Conservation (phyloP, 2,888 invertebrate genomes). For the Margaritifera margaritifera region DNA sequence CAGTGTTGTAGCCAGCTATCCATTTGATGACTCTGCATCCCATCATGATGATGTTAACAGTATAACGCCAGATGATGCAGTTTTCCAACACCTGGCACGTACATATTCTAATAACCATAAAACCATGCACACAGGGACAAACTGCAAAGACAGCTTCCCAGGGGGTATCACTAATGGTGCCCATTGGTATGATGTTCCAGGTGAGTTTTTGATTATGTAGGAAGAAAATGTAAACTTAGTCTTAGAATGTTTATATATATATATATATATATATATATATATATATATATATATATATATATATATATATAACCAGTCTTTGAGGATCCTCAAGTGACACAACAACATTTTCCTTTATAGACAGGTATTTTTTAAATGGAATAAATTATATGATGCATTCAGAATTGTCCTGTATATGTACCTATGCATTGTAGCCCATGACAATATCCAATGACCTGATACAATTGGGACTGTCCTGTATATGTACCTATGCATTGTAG, state of each 20-base stretch:
- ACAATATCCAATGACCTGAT: no score
- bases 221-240: not conserved
- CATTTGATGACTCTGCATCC: slow-evolving; percentile 81
- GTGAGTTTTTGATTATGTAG: slow-evolving; percentile 39
- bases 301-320: no score
- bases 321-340: no score
- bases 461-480: no score
- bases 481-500: no score
- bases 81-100: slow-evolving; percentile 86
- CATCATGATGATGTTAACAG: slow-evolving; percentile 52
- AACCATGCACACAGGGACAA: slow-evolving; percentile 82
- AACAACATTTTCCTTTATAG: no score
- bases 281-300: no score
- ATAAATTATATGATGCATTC: no score
- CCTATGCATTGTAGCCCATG: no score
- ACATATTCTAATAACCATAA: slow-evolving; percentile 84
- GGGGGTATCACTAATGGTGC: slow-evolving; percentile 67
- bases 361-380: no score
- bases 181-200: slow-evolving; percentile 70
- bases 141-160: slow-evolving; percentile 69
- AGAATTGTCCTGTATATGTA: no score
- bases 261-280: slow-evolving; percentile 6
- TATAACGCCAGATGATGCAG: slow-evolving; percentile 82
- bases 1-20: slow-evolving; percentile 95
- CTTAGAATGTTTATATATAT: not conserved